phyloP scores from a whole-genome alignment of 2,888 invertebrate species.

The Ephialtes manifestator region DNA sequence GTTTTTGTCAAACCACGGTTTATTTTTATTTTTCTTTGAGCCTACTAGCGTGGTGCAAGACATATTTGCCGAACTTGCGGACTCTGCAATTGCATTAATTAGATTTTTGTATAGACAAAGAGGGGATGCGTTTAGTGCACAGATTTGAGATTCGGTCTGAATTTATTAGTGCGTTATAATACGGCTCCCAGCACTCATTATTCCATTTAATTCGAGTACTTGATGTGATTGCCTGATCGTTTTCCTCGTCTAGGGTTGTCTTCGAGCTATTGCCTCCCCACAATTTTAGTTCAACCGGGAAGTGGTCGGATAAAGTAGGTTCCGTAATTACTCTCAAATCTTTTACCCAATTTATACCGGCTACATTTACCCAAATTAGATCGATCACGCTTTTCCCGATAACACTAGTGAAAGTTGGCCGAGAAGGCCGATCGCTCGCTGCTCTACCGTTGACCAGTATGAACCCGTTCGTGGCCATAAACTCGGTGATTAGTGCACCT shows the following conservation, averaged over 20 bases:
- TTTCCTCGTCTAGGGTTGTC: slow-evolving; percentile 5
- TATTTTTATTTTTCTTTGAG: neutral
- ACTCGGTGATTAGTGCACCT: neutral
- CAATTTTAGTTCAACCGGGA: slow-evolving; percentile 15
- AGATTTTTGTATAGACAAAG: slow-evolving; percentile 12
- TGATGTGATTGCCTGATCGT: neutral
- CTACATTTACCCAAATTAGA: slow-evolving; percentile 28
- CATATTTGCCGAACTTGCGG: neutral
- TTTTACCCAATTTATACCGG: neutral
- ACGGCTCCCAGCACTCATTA: neutral
- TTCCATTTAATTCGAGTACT: slow-evolving; percentile 13
- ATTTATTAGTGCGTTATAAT: neutral
- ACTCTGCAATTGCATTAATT: neutral
- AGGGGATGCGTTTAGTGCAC: neutral
- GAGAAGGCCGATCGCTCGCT: slow-evolving; percentile 11
- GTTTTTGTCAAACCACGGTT: slow-evolving; percentile 24
- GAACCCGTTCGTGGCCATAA: slow-evolving; percentile 25
- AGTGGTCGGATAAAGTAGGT: slow-evolving; percentile 34
- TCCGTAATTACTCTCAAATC: slow-evolving; percentile 12
- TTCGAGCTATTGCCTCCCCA: neutral
- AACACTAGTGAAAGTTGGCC: slow-evolving; percentile 10
- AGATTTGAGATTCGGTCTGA: neutral
- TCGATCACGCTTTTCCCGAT: slow-evolving; percentile 22
- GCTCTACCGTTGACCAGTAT: slow-evolving; percentile 31
- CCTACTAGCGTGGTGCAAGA: neutral